A percentile compares a stretch with the other conserved stretches of the same genome.
phyloP scores from a whole-genome alignment of 2,113 vertebrate genomes.

The Tychaedon coryphoeus region DNA sequence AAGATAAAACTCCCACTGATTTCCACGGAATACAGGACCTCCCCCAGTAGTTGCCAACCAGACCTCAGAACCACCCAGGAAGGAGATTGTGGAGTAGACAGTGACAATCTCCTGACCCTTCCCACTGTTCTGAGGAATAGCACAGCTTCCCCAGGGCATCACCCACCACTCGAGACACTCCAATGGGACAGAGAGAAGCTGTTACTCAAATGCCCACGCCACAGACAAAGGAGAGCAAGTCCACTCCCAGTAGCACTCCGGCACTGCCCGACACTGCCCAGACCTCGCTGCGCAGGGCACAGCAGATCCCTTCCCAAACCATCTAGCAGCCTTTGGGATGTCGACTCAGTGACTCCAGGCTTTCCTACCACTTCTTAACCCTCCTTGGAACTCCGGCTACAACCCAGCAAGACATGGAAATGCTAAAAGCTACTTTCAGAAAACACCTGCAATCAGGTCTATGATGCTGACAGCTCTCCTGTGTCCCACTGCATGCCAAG shows the following conservation, averaged over 20 bases:
- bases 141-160: not conserved
- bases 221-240: not conserved
- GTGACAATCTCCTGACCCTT: not conserved
- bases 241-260: not conserved
- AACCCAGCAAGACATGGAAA: not conserved
- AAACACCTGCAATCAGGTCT: not conserved
- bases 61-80: not conserved
- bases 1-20: not conserved
- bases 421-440: not conserved
- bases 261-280: not conserved
- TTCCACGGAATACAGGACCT: not conserved
- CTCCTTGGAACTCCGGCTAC: not conserved
- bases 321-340: not conserved
- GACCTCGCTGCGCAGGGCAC: fast-evolving
- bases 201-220: fast-evolving
- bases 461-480: not conserved
- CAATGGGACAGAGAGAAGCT: not conserved
- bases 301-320: not conserved
- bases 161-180: not conserved
- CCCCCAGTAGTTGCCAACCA: not conserved
- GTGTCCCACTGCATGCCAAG: not conserved
- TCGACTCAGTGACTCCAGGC: fast-evolving
- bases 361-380: not conserved
- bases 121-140: not conserved
- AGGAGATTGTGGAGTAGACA: not conserved